Base-by-base conservation (phyloP, 2,797 vertebrate genomes). In the Galagoides demidoff region DNA sequence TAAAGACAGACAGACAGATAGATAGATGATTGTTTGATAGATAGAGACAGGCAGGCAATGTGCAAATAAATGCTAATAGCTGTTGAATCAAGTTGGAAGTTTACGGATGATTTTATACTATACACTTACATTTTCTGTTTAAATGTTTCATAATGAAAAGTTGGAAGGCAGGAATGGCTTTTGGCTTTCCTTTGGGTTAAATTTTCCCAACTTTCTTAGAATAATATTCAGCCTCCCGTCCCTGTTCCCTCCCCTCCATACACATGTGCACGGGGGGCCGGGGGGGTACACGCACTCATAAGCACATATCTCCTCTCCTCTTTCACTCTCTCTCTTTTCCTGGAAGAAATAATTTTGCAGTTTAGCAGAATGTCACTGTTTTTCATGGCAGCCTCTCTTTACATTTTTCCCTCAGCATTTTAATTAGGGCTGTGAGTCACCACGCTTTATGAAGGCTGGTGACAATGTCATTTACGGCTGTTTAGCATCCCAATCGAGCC, bases 351-450 rank as follows among this genome's bases (percentile, higher is more conserved):
- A 57, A 68, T 14, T 86, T 84, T 52, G 68, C 71, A 61, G 92
- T 88, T 94, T 76, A 96, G 81, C 90, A 94, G 94, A 90, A 89
- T 93, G 85, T 90, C 97, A 90, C 82, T 95, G 73, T 81, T 96
- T 95, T 79, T 93, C 70, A 34, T 77, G 74, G 92, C 85, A 95
- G 93, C 29, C 79, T 94, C 83, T 92, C 96, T 94, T 97, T 96
- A 96, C 92, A 76, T 97, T 94, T 96, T 74, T 88, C 94, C 89
- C 84, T 0, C 2, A 92, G 97, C 96, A 82, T 96, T 97, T 97
- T 94, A 97, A 96, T 97, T 92, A 96, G 96, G 89, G 92, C 70
- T 52, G 0, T 94, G 97, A 98, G 97, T 98, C 98, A 98, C 96
- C 45, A 76, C 55, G 85, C 96, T 78, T 88, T 43, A 55, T 95